A percentile compares a stretch with the other conserved stretches of the same genome.
These are phyloP conservation scores for Ochropleura plecta DNA, from an alignment of 2,888 invertebrate genomes.

Conservation along the genomic window DNA sequence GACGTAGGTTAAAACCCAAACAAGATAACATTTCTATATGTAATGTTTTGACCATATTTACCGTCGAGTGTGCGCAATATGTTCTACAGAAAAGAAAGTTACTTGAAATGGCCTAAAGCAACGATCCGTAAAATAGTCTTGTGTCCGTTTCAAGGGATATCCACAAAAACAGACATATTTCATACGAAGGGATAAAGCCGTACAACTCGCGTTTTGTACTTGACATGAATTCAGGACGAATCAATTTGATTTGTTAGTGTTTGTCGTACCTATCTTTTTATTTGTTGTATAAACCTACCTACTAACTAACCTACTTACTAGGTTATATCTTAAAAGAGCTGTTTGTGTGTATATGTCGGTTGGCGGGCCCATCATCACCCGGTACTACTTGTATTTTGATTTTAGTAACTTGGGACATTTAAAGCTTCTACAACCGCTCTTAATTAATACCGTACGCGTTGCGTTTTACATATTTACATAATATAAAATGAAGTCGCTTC, in stretches of 20 bases:
- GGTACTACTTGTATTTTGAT: too few species aligned
- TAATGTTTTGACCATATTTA: constrained; percentile 16
- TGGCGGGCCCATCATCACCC: too few species aligned
- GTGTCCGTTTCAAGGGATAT: constrained; percentile 71
- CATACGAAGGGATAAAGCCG: constrained; percentile 58
- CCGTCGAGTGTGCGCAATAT: constrained; percentile 43
- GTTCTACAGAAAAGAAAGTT: constrained; percentile 66
- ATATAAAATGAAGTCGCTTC: too few species aligned
- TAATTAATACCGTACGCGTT: too few species aligned
- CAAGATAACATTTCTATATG: background rate
- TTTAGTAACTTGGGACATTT: too few species aligned
- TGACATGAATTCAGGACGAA: constrained; percentile 43
- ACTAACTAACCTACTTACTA: too few species aligned
- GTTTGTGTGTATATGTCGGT: too few species aligned
- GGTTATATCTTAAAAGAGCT: too few species aligned
- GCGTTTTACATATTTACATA: too few species aligned
- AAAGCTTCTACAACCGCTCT: too few species aligned
- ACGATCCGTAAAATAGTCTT: constrained; percentile 78
- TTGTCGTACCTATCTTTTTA: background rate
- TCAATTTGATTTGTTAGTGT: constrained; percentile 48
- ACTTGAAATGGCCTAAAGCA: constrained; percentile 70
- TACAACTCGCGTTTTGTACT: constrained; percentile 43
- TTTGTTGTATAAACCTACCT: background rate
- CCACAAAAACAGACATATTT: constrained; percentile 70
- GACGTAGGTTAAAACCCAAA: background rate